Conservation (phyloP, 2,888 invertebrate genomes). For the Heliconius charithonia region DNA sequence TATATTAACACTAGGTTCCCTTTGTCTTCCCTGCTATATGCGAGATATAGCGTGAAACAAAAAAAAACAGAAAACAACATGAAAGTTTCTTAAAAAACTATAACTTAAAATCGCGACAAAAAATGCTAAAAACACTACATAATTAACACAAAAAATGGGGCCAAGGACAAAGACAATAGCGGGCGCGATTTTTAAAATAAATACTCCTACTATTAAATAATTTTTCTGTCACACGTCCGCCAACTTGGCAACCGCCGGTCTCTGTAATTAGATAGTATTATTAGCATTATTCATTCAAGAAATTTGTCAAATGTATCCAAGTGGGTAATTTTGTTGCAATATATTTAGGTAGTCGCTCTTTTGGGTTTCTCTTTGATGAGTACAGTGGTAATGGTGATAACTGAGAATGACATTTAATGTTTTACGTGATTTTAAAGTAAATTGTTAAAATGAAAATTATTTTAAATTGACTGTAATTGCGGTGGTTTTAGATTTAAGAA, state of each 20-base stretch:
- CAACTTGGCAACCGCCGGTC: constrained; percentile 45
- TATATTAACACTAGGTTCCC: too few species aligned
- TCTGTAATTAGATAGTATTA: constrained; percentile 54
- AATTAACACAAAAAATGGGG: constrained; percentile 35
- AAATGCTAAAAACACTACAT: constrained; percentile 33
- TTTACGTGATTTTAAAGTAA: too few species aligned
- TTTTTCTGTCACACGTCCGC: constrained; percentile 47
- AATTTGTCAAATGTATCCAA: constrained; percentile 43
- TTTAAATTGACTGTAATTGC: too few species aligned
- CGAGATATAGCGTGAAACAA: neutral
- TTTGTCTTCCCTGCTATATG: neutral
- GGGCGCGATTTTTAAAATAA: constrained; percentile 38
- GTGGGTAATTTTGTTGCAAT: constrained; percentile 35
- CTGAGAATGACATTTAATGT: too few species aligned
- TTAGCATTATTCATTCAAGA: constrained; percentile 53
- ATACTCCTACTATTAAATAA: constrained; percentile 40
- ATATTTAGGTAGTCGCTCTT: constrained; percentile 18
- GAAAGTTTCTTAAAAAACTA: neutral
- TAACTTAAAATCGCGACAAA: constrained; percentile 21
- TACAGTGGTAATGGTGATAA: too few species aligned
- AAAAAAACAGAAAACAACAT: neutral
- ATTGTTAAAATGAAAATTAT: too few species aligned
- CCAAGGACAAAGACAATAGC: constrained; percentile 40
- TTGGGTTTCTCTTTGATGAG: neutral
- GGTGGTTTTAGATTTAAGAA: too few species aligned